Conservation (phyloP, 2,113 vertebrate species). For the Pica pica region DNA sequence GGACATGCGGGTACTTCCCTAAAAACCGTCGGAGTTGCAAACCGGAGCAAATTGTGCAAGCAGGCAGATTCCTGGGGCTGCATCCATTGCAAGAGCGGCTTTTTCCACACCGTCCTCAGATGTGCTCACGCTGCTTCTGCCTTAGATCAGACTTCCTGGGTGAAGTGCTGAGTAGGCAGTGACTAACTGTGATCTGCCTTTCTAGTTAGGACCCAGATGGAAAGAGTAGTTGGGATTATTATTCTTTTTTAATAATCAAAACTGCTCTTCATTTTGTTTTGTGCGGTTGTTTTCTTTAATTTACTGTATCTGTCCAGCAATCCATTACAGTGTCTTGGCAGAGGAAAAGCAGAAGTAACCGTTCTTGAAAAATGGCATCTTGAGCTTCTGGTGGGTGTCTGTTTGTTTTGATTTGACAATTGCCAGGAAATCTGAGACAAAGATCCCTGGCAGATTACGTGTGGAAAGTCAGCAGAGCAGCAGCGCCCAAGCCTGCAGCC, state of each 20-base stretch:
- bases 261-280: neutral
- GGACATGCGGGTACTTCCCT: neutral
- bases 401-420: neutral
- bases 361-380: neutral
- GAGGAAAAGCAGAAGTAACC: neutral
- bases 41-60: neutral
- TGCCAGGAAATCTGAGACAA: neutral
- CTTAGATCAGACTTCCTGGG: neutral
- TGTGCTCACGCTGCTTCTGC: rapidly evolving
- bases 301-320: neutral
- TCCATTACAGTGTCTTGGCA: neutral
- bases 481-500: neutral
- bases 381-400: neutral
- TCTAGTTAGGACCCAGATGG: neutral
- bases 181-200: neutral
- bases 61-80: slow-evolving; percentile 19
- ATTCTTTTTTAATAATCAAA: neutral
- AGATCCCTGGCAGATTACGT: neutral
- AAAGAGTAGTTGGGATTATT: neutral
- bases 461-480: neutral
- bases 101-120: neutral
- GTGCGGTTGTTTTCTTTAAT: neutral
- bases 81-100: neutral
- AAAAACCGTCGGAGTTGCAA: neutral
- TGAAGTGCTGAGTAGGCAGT: neutral